phyloP scores from a whole-genome alignment of 2,797 vertebrate genomes.

The Muscicapa striata region DNA sequence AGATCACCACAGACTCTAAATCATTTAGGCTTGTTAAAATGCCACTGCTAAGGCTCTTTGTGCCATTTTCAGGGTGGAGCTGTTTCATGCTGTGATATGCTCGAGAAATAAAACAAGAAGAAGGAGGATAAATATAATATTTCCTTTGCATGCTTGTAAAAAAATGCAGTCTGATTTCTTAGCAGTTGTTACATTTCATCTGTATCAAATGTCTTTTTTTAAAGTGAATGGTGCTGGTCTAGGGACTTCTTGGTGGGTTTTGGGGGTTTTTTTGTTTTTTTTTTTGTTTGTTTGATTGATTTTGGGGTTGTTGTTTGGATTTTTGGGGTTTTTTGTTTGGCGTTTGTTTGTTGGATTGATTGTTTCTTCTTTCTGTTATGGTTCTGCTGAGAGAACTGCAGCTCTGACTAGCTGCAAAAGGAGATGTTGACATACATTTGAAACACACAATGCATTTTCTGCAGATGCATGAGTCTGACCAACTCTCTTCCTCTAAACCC shows the following conservation, averaged over 20 bases:
- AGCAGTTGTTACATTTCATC: background rate
- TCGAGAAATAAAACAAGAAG: conserved; percentile 42
- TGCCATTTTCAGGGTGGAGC: conserved; percentile 33
- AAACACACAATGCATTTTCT: background rate
- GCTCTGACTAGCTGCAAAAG: background rate
- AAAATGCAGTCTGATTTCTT: background rate
- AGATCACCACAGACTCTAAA: conserved; percentile 34
- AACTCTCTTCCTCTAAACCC: background rate
- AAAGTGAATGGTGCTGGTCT: background rate
- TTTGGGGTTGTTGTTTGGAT: background rate
- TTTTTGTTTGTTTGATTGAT: background rate
- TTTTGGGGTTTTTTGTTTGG: no score
- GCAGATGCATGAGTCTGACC: background rate
- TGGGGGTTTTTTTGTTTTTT: background rate
- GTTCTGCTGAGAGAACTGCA: background rate
- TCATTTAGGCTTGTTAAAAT: conserved; percentile 70
- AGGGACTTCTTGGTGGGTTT: rapidly evolving
- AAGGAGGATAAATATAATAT: background rate
- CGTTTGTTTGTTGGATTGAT: background rate
- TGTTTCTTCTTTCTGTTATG: background rate
- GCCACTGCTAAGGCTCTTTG: conserved; percentile 35
- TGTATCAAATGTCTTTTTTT: background rate
- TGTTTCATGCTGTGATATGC: conserved; percentile 31
- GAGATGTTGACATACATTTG: rapidly evolving
- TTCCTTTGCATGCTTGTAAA: background rate